Evolutionary conservation across 1,140 invertebrate genomes (phyloP).

Genomic region (Pseudomyrmex concolor): DNA sequence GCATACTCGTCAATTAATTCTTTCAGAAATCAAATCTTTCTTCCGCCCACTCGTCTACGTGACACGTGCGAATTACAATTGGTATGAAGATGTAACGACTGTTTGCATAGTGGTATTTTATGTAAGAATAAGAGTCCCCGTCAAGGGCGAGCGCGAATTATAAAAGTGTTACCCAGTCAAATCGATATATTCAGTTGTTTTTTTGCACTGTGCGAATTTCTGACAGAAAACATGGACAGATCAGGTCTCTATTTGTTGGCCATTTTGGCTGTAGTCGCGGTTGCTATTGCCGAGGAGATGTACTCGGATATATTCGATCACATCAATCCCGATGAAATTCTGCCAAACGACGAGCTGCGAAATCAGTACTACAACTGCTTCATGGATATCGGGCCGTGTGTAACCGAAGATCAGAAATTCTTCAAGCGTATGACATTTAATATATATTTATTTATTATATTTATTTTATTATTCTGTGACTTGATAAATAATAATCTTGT

Average conservation of each 20-base stretch:
- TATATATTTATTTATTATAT: background rate
- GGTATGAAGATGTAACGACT: constrained; percentile 14
- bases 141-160: constrained; percentile 27
- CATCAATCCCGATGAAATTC: constrained; percentile 39
- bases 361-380: constrained; percentile 80
- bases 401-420: constrained; percentile 70
- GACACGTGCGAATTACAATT: constrained; percentile 19
- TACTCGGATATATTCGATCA: constrained; percentile 59
- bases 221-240: constrained; percentile 24
- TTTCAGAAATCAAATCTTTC: constrained; percentile 1
- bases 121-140: constrained; percentile 4
- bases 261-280: background rate
- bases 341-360: constrained; percentile 58
- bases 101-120: constrained; percentile 36
- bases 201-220: background rate
- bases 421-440: constrained; percentile 71
- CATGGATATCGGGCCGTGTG: constrained; percentile 80
- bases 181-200: constrained; percentile 34
- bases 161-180: constrained; percentile 10
- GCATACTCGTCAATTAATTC: constrained; percentile 32
- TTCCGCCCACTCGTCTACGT: background rate
- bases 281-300: constrained; percentile 18
- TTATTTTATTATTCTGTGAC: too few relatives aligned
- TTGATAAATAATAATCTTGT: too few relatives aligned
- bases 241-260: background rate